Evolutionary conservation across 2,113 vertebrate species (phyloP).

Genomic region (Corydoras sp.): DNA sequence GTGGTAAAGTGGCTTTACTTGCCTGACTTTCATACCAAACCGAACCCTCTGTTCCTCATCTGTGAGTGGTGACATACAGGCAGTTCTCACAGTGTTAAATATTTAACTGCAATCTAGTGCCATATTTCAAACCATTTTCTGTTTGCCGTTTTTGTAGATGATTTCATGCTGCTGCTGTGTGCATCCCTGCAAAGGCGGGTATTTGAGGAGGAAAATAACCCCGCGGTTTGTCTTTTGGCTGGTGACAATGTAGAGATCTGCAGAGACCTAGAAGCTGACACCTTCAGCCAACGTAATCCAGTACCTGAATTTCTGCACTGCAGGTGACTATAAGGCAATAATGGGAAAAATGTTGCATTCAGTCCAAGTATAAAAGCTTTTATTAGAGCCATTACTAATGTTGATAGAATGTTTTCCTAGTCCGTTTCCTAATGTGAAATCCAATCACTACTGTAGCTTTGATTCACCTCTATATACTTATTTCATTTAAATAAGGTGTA

Average conservation of each 20-base stretch:
- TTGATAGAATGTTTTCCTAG: too few relatives aligned
- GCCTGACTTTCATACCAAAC: constrained; percentile 83
- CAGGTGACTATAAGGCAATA: constrained; percentile 66
- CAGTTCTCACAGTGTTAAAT: neutral
- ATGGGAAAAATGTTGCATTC: too few relatives aligned
- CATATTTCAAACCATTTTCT: neutral
- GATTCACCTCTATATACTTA: too few relatives aligned
- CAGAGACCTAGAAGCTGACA: constrained; percentile 88
- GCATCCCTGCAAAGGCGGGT: constrained; percentile 91
- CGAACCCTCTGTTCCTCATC: constrained; percentile 84
- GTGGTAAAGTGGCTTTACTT: constrained; percentile 97
- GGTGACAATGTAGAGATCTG: constrained; percentile 99
- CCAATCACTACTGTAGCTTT: too few relatives aligned
- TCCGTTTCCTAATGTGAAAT: too few relatives aligned
- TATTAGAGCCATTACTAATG: too few relatives aligned
- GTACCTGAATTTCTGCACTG: constrained; percentile 97
- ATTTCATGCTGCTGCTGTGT: constrained; percentile 92
- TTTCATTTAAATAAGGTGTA: too few relatives aligned
- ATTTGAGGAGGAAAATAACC: constrained; percentile 93
- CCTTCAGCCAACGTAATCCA: constrained; percentile 94
- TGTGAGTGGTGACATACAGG: constrained; percentile 70
- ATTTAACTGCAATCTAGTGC: neutral
- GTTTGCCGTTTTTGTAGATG: constrained; percentile 65
- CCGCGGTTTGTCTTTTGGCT: constrained; percentile 83
- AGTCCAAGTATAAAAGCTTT: too few relatives aligned